Evolutionary conservation across 2,113 vertebrate genomes (phyloP).

Genomic region (Lophius piscatorius): DNA sequence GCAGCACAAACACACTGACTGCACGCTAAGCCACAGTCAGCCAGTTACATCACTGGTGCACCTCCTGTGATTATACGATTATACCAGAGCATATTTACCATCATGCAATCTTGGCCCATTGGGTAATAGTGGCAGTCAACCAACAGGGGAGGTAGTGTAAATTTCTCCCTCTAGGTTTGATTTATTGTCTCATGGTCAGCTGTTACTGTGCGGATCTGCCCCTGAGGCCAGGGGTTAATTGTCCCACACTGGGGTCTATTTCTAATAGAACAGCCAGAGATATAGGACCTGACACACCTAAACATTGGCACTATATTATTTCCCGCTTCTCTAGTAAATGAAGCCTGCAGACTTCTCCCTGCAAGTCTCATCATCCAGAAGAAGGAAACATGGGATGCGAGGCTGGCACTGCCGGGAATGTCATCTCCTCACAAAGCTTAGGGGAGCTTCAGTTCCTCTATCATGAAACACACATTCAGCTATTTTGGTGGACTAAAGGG

Average conservation of each 20-base stretch:
- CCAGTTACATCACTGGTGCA: slow-evolving; percentile 31
- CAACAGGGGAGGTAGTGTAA: slow-evolving; percentile 37
- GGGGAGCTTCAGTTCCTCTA: slow-evolving; percentile 54
- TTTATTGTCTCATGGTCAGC: slow-evolving; percentile 67
- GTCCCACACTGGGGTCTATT: slow-evolving; percentile 73
- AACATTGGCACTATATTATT: slow-evolving; percentile 71
- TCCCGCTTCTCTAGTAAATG: slow-evolving; percentile 69
- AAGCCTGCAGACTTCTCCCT: slow-evolving; percentile 63
- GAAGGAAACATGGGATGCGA: slow-evolving; percentile 28
- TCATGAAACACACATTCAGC: slow-evolving; percentile 49
- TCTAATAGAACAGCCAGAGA: slow-evolving; percentile 75
- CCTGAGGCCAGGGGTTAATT: slow-evolving; percentile 74
- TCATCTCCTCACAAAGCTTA: slow-evolving; percentile 51
- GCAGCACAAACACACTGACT: slow-evolving; percentile 29
- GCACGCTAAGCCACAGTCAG: slow-evolving; percentile 25
- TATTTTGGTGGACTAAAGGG: slow-evolving; percentile 33
- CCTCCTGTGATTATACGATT: slow-evolving; percentile 49
- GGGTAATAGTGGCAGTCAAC: slow-evolving; percentile 47
- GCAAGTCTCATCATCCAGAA: slow-evolving; percentile 49
- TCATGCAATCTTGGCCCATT: slow-evolving; percentile 26
- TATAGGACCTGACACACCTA: slow-evolving; percentile 73
- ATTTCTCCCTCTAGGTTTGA: slow-evolving; percentile 66
- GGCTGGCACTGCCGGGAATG: slow-evolving; percentile 51
- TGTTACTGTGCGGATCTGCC: slow-evolving; percentile 69
- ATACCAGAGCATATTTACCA: slow-evolving; percentile 33